Conservation (phyloP, 2,113 vertebrate genomes). For the Melanostigma gelatinosum region DNA sequence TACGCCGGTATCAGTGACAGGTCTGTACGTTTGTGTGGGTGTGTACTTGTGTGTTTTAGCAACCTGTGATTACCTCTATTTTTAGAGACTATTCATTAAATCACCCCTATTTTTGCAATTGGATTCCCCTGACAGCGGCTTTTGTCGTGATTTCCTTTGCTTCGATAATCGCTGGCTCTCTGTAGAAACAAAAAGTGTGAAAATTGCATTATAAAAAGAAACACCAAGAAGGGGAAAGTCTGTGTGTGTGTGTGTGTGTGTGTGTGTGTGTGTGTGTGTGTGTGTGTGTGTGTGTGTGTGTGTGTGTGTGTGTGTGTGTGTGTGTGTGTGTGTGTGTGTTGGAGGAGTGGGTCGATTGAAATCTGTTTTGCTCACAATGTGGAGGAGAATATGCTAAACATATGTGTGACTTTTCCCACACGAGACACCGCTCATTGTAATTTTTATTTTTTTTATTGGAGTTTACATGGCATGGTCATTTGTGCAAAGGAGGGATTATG, state of each 20-base stretch:
- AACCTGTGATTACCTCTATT: constrained; percentile 73
- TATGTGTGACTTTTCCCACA: not conserved
- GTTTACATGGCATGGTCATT: not conserved
- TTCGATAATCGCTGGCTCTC: constrained; percentile 20
- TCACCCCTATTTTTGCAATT: constrained; percentile 44
- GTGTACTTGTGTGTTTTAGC: constrained; percentile 23
- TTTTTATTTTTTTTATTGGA: not conserved
- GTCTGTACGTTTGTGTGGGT: not conserved
- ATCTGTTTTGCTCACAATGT: not conserved
- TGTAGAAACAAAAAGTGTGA: constrained; percentile 40
- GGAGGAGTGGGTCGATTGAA: not conserved
- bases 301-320: not conserved
- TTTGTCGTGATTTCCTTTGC: constrained; percentile 46
- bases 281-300: not conserved
- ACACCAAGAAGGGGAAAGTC: not conserved
- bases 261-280: not conserved
- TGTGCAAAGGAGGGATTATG: not conserved
- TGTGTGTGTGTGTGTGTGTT: not conserved
- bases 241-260: not conserved
- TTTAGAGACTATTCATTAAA: constrained; percentile 44
- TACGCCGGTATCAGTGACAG: constrained; percentile 33
- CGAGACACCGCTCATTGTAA: not conserved
- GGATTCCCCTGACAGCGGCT: constrained; percentile 42
- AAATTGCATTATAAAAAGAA: constrained; percentile 48
- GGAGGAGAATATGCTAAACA: not conserved